Evolutionary conservation across 2,888 invertebrate species (phyloP).

Genomic region (Caenorhabditis sp.): DNA sequence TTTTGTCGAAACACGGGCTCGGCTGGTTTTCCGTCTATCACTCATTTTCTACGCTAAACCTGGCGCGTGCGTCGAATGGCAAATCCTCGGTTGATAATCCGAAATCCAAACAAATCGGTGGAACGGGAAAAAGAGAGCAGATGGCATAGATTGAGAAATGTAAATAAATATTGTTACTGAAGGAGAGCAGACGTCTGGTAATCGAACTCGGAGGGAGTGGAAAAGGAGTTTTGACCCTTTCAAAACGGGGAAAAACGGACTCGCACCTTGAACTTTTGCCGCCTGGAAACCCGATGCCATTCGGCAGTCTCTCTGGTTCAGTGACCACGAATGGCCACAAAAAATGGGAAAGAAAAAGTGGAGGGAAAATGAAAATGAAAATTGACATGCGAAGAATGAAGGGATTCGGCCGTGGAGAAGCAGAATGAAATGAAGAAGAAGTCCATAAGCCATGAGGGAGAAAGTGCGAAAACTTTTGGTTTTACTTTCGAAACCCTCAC

Average conservation of each 20-base stretch:
- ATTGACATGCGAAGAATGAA: conserved; percentile 39
- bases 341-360: not conserved
- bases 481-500: conserved; percentile 37
- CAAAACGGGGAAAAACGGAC: too few relatives aligned
- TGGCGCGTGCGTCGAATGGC: conserved; percentile 4
- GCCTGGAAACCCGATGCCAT: conserved; percentile 1
- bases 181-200: conserved; percentile 1
- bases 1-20: too few relatives aligned
- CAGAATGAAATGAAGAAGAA: not conserved
- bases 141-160: conserved; percentile 29
- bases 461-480: conserved; percentile 53
- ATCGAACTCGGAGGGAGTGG: not conserved
- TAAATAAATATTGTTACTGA: conserved; percentile 40
- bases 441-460: conserved; percentile 9
- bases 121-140: conserved; percentile 26
- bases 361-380: conserved; percentile 13
- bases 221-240: too few relatives aligned
- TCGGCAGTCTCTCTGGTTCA: conserved; percentile 1
- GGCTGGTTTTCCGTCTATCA: not conserved
- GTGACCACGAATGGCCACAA: conserved; percentile 19
- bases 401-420: not conserved
- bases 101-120: conserved; percentile 47
- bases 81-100: conserved; percentile 33
- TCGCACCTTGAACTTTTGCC: conserved; percentile 2
- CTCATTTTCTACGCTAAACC: too few relatives aligned